Percentiles rank a stretch among this genome's conserved stretches.
Evolutionary conservation across 2,113 vertebrate species (phyloP).

Genomic region (Colaptes auratus): DNA sequence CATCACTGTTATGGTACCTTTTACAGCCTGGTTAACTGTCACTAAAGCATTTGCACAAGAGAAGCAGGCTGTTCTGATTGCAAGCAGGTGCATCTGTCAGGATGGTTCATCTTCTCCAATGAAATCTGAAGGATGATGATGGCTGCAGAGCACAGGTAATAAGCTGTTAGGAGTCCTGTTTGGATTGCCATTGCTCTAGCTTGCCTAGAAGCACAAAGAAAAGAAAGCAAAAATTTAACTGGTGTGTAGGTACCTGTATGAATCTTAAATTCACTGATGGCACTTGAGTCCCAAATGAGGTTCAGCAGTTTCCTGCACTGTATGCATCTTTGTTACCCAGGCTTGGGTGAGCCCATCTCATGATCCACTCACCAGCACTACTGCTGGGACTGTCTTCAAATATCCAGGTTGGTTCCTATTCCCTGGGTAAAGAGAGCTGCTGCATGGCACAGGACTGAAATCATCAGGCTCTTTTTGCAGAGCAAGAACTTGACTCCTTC

Average conservation of each 20-base stretch:
- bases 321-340: neutral
- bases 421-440: neutral
- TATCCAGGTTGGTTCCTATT: neutral
- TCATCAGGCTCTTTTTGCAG: neutral
- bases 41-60: neutral
- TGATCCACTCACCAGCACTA: neutral
- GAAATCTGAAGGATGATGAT: neutral
- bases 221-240: neutral
- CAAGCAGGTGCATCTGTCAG: neutral
- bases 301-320: neutral
- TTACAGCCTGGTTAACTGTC: neutral
- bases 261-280: neutral
- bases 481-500: neutral
- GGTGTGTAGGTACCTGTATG: neutral
- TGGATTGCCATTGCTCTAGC: neutral
- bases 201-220: neutral
- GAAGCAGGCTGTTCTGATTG: neutral
- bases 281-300: neutral
- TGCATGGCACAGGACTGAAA: accelerated
- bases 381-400: neutral
- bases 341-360: neutral
- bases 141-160: neutral
- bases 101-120: neutral
- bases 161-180: neutral
- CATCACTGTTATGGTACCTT: neutral